phyloP scores from a whole-genome alignment of 2,888 invertebrate species.

The Sphaerophoria rueppellii region DNA sequence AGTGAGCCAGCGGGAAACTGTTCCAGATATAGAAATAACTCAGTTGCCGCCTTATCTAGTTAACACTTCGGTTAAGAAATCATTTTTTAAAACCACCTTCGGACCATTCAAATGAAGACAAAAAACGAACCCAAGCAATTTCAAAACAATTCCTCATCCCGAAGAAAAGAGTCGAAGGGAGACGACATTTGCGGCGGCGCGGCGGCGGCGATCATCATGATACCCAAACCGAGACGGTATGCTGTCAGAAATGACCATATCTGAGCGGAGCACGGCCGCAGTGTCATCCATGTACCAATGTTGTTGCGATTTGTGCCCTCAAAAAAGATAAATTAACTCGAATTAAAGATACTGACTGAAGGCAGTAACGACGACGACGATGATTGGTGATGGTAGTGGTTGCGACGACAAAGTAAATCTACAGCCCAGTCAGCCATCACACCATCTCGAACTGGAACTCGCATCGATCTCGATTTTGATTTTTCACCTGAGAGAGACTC shows the following conservation, averaged over 20 bases:
- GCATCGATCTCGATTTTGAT: constrained; percentile 22
- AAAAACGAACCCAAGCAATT: constrained; percentile 26
- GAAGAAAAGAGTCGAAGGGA: constrained; percentile 11
- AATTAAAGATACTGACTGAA: constrained; percentile 60
- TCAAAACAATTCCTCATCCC: constrained; percentile 47
- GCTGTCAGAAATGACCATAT: constrained; percentile 72
- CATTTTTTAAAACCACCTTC: not conserved
- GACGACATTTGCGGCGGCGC: not conserved
- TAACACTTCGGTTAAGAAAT: constrained; percentile 39
- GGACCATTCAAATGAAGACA: constrained; percentile 56
- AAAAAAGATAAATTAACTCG: constrained; percentile 73
- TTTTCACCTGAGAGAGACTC: constrained; percentile 18
- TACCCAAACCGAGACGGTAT: constrained; percentile 67
- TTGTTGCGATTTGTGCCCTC: constrained; percentile 68
- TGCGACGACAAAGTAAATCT: not conserved
- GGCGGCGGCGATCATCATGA: constrained; percentile 36
- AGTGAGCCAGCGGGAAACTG: constrained; percentile 24
- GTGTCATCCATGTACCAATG: constrained; percentile 60
- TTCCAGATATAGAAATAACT: constrained; percentile 5
- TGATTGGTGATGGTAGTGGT: constrained; percentile 4
- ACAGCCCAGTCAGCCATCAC: constrained; percentile 34
- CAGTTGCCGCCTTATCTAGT: constrained; percentile 20
- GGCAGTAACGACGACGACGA: constrained; percentile 25
- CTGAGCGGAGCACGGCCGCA: constrained; percentile 62
- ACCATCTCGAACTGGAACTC: constrained; percentile 6